Evolutionary conservation across 2,888 invertebrate genomes (phyloP), one percentile per base, ranked within the genome.

Genomic region (Pyrrhosoma nymphula): DNA sequence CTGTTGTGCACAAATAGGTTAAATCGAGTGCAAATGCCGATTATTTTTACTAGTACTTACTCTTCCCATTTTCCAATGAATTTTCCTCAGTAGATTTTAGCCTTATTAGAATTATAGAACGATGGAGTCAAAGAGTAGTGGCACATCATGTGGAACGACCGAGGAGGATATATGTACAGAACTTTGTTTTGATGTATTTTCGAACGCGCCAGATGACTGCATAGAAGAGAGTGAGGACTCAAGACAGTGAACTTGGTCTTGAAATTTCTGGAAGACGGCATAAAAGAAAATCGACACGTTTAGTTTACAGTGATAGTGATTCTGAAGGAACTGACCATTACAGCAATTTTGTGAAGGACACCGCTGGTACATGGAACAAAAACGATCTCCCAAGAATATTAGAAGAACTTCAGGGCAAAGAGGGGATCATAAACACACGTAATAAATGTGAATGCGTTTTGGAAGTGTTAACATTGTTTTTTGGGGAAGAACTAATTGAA

Each of bases 101-200:
- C 88, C 39, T 55, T 89, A 89, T n/a, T n/a, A n/a, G n/a, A n/a
- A n/a, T n/a, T 89, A 20, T 39, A 89, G 35, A 89, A 47, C 14
- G 26, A 89, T 89, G 88, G 88, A 16, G 39, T 89, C 88, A 89
- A 89, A 16, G 35, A 89, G 88, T 89, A 26, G 47, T 89, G 88
- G 88, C 26, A 12, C n/a, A n/a, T n/a, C 56, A 56, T n/a, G 90
- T 90, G 56, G 56, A n/a, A n/a, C 56, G 90, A 90, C 90, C n/a
- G 90, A 55, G 30, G n/a, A 56, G 55, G 90, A 90, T 56, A 56
- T 56, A 56, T 56, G 18, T 56, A 47, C 26, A 26, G 56, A 90
- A n/a, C n/a, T n/a, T n/a, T n/a, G n/a, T n/a, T n/a, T n/a, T n/a
- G n/a, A n/a, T n/a, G n/a, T n/a, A n/a, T n/a, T n/a, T n/a, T n/a